Evolutionary conservation across 2,797 vertebrate genomes (phyloP), one percentile per base, ranked within the genome.

Genomic region (Fundulus diaphanus): DNA sequence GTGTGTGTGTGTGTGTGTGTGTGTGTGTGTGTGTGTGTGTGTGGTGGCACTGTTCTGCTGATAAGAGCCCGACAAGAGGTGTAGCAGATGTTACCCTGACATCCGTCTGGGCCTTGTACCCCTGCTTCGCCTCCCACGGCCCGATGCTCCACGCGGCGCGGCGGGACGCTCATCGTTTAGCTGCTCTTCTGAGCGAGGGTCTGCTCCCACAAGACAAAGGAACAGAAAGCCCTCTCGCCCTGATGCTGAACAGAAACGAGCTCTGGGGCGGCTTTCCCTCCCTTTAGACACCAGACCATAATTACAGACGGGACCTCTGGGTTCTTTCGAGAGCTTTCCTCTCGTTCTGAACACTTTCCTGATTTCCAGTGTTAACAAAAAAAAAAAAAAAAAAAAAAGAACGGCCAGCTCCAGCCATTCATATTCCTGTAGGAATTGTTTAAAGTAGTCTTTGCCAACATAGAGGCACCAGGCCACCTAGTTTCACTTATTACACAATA

Each of bases 81-180:
- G 86, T 73, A 95, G 92, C 94, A 95, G 94, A 96, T 95, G 95
- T 95, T 92, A 73, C 89, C 92, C 87, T 85, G 91, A 93, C 89
- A 92, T 94, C 93, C 94, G 93, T 94, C 91, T 95, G 91, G 91
- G 92, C 92, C 92, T 89, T 77, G 91, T 87, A 81, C 90, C 82
- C 90, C 93, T 75, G 75, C 79, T 82, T 85, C 82, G 83, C 79
- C 88, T 90, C 90, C 90, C 90, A 87, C 82, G 63, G 82, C 77
- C n/a, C 72, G 76, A 88, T 83, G 86, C 82, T 79, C 81, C 76
- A 68, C 29, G 63, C 77, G 42, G 72, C 73, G 83, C 87, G 73
- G 59, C 76, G 37, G 76, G 74, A 85, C 88, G 73, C 80, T 86
- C 76, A 68, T 46, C 73, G 66, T 78, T 82, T 24, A 70, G 68